These are phyloP conservation scores for Drosophila kuntzei DNA, from an alignment of 2,888 invertebrate genomes.

Conservation along the genomic window DNA sequence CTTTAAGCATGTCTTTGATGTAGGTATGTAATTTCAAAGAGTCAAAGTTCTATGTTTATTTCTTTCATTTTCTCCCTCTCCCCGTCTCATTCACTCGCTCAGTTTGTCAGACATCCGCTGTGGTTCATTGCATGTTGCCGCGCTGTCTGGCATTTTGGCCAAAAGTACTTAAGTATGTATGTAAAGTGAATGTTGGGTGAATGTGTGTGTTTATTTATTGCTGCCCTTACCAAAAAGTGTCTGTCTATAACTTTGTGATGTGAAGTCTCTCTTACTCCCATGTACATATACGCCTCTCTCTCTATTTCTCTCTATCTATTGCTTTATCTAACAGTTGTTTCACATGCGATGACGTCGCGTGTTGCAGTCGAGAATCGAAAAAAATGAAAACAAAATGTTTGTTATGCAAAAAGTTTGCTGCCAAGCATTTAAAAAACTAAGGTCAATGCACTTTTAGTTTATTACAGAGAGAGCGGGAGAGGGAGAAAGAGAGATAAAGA, in stretches of 20 bases:
- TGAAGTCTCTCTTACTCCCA: constrained; percentile 5
- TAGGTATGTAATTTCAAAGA: not conserved
- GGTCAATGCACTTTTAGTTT: constrained; percentile 72
- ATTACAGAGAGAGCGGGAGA: constrained; percentile 25
- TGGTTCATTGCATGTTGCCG: constrained; percentile 79
- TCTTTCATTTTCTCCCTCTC: not conserved
- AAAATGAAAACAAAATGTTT: constrained; percentile 47
- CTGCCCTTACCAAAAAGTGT: constrained; percentile 45
- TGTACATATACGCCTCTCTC: not conserved
- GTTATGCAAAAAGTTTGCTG: constrained; percentile 74
- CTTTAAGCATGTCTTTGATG: constrained; percentile 11
- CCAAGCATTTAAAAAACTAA: constrained; percentile 59
- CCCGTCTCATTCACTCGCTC: not conserved
- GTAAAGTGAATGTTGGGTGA: constrained; percentile 19
- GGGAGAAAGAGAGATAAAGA: not conserved
- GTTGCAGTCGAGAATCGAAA: constrained; percentile 31
- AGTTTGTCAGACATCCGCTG: constrained; percentile 52
- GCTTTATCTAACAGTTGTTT: constrained; percentile 44
- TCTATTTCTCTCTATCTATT: constrained; percentile 16
- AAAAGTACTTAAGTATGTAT: constrained; percentile 36
- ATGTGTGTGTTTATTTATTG: constrained; percentile 64
- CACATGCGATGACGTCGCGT: constrained; percentile 73
- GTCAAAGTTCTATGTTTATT: not conserved
- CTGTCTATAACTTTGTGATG: constrained; percentile 36
- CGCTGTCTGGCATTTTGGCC: constrained; percentile 73